phyloP scores from a whole-genome alignment of 2,888 invertebrate genomes.

The Hecatera dysodea region DNA sequence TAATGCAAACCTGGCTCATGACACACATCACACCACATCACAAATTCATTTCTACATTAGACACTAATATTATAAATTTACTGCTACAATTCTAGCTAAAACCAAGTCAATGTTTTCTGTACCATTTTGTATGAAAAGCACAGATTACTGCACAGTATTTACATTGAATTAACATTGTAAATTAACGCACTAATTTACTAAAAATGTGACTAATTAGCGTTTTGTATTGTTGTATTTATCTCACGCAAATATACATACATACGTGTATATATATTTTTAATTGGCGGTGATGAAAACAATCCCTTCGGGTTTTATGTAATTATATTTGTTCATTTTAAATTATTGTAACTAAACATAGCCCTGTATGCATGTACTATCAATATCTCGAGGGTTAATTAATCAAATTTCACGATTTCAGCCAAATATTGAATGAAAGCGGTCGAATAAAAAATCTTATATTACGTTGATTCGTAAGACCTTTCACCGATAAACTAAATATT shows the following conservation, averaged over 20 bases:
- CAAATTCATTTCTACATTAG: neutral
- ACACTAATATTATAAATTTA: neutral
- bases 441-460: neutral
- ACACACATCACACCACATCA: neutral
- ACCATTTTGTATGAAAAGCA: slow-evolving; percentile 53
- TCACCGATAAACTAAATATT: slow-evolving; percentile 10
- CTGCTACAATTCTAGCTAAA: neutral
- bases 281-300: too few relatives aligned
- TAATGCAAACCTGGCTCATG: neutral
- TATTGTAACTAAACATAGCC: too few relatives aligned
- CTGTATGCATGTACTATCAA: too few relatives aligned
- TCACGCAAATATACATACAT: slow-evolving; percentile 41
- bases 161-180: slow-evolving; percentile 55
- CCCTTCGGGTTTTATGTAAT: too few relatives aligned
- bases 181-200: slow-evolving; percentile 66
- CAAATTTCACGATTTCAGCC: neutral
- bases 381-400: neutral
- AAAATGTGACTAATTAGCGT: slow-evolving; percentile 53
- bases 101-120: slow-evolving; percentile 11
- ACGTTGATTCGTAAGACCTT: neutral
- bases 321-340: too few relatives aligned
- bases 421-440: slow-evolving; percentile 6
- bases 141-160: slow-evolving; percentile 48
- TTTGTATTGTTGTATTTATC: slow-evolving; percentile 6
- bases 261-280: neutral